phyloP scores from a whole-genome alignment of 2,797 vertebrate species.

The Octomys mimax region DNA sequence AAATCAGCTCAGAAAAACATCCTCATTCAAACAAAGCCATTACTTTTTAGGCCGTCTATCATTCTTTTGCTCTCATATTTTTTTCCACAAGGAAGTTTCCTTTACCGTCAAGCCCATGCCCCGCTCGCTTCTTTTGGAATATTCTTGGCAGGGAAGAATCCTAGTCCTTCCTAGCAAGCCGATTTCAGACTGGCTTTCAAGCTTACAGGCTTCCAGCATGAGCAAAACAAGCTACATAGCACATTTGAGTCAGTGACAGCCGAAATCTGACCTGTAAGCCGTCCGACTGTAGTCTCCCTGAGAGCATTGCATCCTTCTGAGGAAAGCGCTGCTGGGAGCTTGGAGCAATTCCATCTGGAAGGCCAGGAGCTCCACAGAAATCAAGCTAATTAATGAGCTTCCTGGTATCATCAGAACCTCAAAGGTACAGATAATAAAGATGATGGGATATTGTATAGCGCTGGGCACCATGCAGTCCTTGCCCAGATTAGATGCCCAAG shows the following conservation, averaged over 20 bases:
- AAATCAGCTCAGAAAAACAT: background rate
- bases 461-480: background rate
- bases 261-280: background rate
- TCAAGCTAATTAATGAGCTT: background rate
- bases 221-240: background rate
- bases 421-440: background rate
- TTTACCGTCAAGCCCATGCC: background rate
- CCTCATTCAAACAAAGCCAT: background rate
- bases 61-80: background rate
- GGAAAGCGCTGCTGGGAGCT: background rate
- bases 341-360: background rate
- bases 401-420: background rate
- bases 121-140: background rate
- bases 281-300: background rate
- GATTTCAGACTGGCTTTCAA: background rate
- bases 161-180: background rate
- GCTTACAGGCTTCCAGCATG: background rate
- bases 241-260: background rate
- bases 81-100: background rate
- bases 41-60: background rate
- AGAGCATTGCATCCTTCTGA: background rate
- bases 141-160: background rate
- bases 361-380: background rate
- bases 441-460: background rate
- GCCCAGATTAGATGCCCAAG: constrained; percentile 7